A percentile compares a stretch with the other conserved stretches of the same genome.
Evolutionary conservation across 2,888 invertebrate species (phyloP).

Genomic region (Polymixis lichenea): DNA sequence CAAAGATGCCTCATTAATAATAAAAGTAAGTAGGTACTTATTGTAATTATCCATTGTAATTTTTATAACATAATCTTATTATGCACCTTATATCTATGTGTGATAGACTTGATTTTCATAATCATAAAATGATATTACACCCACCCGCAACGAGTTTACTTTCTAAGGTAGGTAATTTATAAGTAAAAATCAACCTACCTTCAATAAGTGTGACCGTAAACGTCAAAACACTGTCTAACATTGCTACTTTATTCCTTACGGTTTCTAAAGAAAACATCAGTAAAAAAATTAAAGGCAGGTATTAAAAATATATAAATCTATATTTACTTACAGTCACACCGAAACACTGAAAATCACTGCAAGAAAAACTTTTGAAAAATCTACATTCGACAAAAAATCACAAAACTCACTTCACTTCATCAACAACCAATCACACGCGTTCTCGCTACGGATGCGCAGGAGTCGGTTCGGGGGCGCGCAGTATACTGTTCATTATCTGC

Average conservation of each 20-base stretch:
- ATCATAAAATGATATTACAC: background rate
- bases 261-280: background rate
- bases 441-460: constrained; percentile 60
- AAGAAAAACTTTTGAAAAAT: background rate
- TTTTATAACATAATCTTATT: constrained; percentile 3
- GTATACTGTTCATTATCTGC: constrained; percentile 73
- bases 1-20: background rate
- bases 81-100: background rate
- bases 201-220: background rate
- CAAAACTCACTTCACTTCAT: constrained; percentile 36
- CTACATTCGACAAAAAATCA: constrained; percentile 1
- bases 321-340: constrained; percentile 39
- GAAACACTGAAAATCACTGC: constrained; percentile 22
- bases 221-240: background rate
- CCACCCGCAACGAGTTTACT: background rate
- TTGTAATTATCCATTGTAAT: constrained; percentile 1
- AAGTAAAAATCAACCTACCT: background rate
- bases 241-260: background rate
- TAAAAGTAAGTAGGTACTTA: background rate
- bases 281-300: too few relatives aligned
- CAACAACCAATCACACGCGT: constrained; percentile 52
- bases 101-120: background rate
- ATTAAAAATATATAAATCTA: background rate
- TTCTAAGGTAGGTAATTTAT: background rate
- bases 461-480: constrained; percentile 65